Conservation (phyloP, 2,113 vertebrate genomes). For the Gopherus evgoodei region DNA sequence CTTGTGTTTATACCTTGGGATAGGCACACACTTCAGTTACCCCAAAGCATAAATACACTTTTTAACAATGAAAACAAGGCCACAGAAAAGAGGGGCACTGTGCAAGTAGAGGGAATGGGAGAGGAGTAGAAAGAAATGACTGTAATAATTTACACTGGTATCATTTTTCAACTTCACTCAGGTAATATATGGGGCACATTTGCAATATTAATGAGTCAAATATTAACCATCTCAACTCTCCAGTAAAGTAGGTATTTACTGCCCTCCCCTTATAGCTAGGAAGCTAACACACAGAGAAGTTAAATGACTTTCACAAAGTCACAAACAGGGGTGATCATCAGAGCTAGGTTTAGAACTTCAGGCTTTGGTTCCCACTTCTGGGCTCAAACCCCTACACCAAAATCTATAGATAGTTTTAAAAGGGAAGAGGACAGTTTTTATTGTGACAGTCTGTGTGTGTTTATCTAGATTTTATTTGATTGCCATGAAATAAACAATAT, state of each 20-base stretch:
- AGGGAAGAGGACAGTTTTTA: not conserved
- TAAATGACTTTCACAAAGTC: not conserved
- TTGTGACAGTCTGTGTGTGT: not conserved
- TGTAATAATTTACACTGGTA: not conserved
- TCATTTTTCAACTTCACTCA: slow-evolving; percentile 17
- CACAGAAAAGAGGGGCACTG: not conserved
- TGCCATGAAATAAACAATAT: not conserved
- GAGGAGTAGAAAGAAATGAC: slow-evolving; percentile 37
- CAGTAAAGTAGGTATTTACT: not conserved
- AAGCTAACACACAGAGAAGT: not conserved
- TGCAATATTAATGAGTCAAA: not conserved
- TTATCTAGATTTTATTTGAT: slow-evolving; percentile 13
- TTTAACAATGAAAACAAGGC: slow-evolving; percentile 32
- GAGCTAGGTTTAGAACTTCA: fast-evolving
- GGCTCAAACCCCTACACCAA: not conserved
- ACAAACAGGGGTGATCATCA: not conserved
- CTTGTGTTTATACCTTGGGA: not conserved
- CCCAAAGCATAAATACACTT: not conserved
- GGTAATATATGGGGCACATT: not conserved
- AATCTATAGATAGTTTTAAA: not conserved
- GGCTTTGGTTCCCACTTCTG: fast-evolving
- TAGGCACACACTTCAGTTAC: not conserved
- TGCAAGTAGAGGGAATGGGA: slow-evolving; percentile 51
- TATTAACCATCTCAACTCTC: slow-evolving; percentile 4
- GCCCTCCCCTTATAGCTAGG: not conserved